Conservation (phyloP, 2,113 vertebrate genomes). For the Sterna hirundo region DNA sequence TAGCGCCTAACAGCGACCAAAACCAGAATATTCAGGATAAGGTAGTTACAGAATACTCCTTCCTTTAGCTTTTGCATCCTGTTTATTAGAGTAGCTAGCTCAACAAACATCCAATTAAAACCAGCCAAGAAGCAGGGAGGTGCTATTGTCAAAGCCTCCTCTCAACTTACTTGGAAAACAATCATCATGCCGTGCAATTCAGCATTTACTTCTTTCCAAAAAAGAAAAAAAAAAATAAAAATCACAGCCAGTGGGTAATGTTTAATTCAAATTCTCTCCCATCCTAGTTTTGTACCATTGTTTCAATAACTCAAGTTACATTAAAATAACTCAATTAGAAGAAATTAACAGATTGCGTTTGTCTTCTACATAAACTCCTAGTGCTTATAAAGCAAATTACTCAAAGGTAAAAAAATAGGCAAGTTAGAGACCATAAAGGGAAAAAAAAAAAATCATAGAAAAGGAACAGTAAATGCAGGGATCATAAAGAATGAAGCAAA, state of each 20-base stretch:
- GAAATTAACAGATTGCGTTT: background rate
- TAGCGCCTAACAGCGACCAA: background rate
- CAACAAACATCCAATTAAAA: background rate
- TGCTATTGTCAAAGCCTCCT: background rate
- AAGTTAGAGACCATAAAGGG: background rate
- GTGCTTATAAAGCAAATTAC: background rate
- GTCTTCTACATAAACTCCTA: background rate
- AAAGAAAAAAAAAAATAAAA: background rate
- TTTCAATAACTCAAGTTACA: background rate
- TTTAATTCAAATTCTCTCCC: background rate
- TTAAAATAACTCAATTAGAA: background rate
- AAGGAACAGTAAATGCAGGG: background rate
- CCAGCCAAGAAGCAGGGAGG: background rate
- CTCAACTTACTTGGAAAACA: background rate
- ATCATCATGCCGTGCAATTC: background rate
- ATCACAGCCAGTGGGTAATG: background rate
- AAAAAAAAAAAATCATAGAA: background rate
- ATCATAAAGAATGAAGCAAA: background rate
- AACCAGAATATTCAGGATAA: background rate
- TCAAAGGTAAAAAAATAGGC: background rate
- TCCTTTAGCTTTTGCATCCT: background rate
- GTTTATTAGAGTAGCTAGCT: background rate
- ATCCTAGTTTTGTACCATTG: background rate
- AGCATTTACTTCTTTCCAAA: background rate
- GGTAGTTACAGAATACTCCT: background rate